These are phyloP conservation scores for Euzetes globulus DNA, from an alignment of 2,888 invertebrate genomes.

Conservation along the genomic window DNA sequence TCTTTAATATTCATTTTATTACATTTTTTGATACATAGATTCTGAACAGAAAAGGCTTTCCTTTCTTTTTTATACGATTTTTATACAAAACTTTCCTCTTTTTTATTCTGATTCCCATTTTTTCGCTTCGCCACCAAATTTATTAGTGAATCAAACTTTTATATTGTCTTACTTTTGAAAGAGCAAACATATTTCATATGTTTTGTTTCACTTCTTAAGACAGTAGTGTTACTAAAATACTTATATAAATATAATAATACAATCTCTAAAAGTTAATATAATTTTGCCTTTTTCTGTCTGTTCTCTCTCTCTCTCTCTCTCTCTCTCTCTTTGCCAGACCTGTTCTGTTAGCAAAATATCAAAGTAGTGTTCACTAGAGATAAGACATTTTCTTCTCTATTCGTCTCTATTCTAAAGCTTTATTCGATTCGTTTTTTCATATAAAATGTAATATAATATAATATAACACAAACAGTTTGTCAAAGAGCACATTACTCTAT, in stretches of 20 bases:
- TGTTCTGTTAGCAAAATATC: constrained; percentile 17
- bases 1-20: not conserved
- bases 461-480: not conserved
- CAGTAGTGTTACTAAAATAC: too few relatives aligned
- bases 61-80: not conserved
- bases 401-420: constrained; percentile 2
- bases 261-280: constrained; percentile 1
- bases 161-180: not conserved
- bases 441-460: not conserved
- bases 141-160: not conserved
- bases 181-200: not conserved
- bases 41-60: not conserved
- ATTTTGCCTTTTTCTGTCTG: not conserved
- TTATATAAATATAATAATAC: not conserved
- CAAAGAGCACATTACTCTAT: not conserved
- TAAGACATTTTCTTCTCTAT: constrained; percentile 28
- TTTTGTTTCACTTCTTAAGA: not conserved
- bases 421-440: not conserved
- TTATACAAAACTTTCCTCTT: not conserved
- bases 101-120: not conserved
- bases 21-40: not conserved
- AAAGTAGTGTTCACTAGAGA: constrained; percentile 22
- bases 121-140: not conserved
- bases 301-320: not conserved
- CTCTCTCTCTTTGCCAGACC: not conserved